Conservation (phyloP, 2,113 vertebrate genomes). For the Hemiscyllium ocellatum region DNA sequence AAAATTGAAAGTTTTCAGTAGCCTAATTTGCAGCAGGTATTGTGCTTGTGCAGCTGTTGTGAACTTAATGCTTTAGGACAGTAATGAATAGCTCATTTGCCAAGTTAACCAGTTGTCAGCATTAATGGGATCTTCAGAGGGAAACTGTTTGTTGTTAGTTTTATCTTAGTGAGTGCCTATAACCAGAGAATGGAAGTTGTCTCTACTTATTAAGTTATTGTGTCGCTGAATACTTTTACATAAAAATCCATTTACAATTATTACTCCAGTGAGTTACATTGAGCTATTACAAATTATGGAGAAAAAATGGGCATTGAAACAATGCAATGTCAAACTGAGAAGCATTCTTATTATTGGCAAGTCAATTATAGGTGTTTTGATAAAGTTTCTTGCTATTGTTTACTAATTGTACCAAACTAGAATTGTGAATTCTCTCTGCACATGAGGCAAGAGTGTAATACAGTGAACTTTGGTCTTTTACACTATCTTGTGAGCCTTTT, state of each 20-base stretch:
- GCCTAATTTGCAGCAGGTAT: background rate
- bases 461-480: background rate
- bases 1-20: background rate
- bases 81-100: slow-evolving; percentile 25
- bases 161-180: background rate
- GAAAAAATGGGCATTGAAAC: background rate
- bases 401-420: background rate
- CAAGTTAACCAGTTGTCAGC: slow-evolving; percentile 24
- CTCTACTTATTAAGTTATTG: slow-evolving; percentile 1
- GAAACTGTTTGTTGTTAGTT: background rate
- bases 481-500: background rate
- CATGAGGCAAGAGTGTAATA: background rate
- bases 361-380: background rate
- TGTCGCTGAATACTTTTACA: background rate
- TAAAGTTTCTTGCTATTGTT: background rate
- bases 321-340: background rate
- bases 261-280: background rate
- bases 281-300: background rate
- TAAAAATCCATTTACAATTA: background rate
- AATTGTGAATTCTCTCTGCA: background rate
- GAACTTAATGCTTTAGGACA: slow-evolving; percentile 22
- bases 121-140: background rate
- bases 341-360: background rate
- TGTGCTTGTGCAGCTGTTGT: background rate
- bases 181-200: slow-evolving; percentile 22